Base-by-base conservation (phyloP, 1,140 invertebrate genomes). In the Aphelenchoides avenae region DNA sequence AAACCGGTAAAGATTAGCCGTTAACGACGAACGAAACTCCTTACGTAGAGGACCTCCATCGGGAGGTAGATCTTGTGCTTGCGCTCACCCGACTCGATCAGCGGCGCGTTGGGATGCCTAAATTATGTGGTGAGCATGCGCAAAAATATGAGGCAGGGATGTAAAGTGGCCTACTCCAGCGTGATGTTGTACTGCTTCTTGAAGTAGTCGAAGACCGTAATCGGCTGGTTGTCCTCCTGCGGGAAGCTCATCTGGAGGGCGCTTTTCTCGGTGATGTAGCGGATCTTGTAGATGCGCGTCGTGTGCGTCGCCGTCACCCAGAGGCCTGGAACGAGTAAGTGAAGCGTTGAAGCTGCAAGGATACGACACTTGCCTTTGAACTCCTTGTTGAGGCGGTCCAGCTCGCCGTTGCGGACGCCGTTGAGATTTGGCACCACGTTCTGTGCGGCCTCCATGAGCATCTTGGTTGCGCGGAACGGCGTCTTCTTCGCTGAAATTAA, bases 401-500 rank as follows among this genome's bases (percentile, higher is more conserved):
- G 15, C 22, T 51, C 48, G 30, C 20, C 41, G 5, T 51, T 29
- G n/a, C 41, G 22, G 5, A 51, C 22, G n/a, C 5, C 15, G 30
- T 15, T 3, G 29, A 51, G 13, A 24, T 51, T n/a, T 3, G 20
- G 48, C 13, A 51, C 31, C 48, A 51, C 3, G 0, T 15, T 22
- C 2, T 5, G 2, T 24, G 37, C 18, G n/a, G 60, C 63, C 0
- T 24, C 31, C 0, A 33, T 34, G 9, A 63, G 26, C 2, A 7
- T 1, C 37, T 60, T 29, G 3, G 39, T 33, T 0, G n/a, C 7
- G 43, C 63, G 57, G 26, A 60, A 60, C 5, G 57, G 57, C 5
- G 57, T 52, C 44, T 62, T 51, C 26, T 50, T 51, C 15, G 11
- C 9, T 33, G 20, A 40, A 51, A 37, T 13, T 9, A 42, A 11